Conservation (phyloP, 2,113 vertebrate species). For the Lathamus discolor region DNA sequence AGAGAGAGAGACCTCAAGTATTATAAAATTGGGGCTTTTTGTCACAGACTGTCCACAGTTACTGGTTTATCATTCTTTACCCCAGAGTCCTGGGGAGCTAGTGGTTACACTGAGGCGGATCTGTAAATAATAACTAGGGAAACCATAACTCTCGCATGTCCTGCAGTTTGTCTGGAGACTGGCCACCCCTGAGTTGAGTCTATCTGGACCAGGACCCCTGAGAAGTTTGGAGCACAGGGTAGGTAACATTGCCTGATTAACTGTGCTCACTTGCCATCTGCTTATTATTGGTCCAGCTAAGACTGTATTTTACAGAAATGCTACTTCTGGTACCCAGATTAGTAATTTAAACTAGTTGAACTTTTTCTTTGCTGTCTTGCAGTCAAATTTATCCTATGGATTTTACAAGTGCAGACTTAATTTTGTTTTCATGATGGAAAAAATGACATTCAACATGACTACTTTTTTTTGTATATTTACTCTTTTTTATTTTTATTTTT, state of each 20-base stretch:
- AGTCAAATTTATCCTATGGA: not conserved
- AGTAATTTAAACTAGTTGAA: not conserved
- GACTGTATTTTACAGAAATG: not conserved
- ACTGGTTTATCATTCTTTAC: not conserved
- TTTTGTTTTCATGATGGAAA: not conserved
- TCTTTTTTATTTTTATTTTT: not conserved
- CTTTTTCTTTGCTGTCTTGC: not conserved
- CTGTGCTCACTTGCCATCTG: not conserved
- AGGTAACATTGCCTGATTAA: not conserved
- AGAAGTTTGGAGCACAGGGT: not conserved
- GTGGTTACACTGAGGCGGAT: not conserved
- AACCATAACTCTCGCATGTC: not conserved
- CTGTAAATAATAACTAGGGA: not conserved
- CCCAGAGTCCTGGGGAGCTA: not conserved
- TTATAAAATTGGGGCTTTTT: not conserved
- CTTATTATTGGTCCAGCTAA: not conserved
- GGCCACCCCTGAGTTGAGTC: not conserved
- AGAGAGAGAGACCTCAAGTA: fast-evolving
- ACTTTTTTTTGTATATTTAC: not conserved
- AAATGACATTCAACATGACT: not conserved
- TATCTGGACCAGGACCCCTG: not conserved
- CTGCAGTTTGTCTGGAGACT: not conserved
- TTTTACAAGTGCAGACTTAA: not conserved
- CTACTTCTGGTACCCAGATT: not conserved
- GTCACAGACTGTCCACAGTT: not conserved